These are phyloP conservation scores for Sweltsa coloradensis DNA, from an alignment of 1,140 invertebrate species.

Conservation along the genomic window DNA sequence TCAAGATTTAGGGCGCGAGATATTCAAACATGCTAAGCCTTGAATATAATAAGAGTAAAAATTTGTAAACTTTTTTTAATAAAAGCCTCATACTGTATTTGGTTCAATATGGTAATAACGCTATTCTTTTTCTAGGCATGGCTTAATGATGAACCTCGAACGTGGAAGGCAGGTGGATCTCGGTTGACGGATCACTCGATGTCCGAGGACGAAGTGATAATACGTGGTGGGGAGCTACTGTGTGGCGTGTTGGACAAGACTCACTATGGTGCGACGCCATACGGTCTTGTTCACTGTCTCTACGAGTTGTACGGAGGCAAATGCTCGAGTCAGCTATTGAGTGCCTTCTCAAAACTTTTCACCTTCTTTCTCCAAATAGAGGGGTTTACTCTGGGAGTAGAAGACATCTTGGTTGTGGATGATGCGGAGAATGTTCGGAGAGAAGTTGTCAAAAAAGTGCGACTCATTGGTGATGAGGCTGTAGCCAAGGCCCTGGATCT, in stretches of 20 bases:
- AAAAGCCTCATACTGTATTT: too few species aligned
- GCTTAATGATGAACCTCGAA: conserved; percentile 38
- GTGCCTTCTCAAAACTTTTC: conserved; percentile 84
- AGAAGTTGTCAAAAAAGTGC: conserved; percentile 47
- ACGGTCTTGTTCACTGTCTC: conserved; percentile 84
- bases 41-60: too few species aligned
- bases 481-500: conserved; percentile 54
- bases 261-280: conserved; percentile 90
- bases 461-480: conserved; percentile 40
- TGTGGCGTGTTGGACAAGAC: conserved; percentile 94
- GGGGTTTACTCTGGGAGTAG: conserved; percentile 90
- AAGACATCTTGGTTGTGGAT: conserved; percentile 77
- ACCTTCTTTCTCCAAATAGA: conserved; percentile 78
- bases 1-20: too few species aligned
- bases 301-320: conserved; percentile 90
- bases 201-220: conserved; percentile 85
- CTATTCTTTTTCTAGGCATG: conserved; percentile 43
- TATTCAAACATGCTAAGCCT: too few species aligned
- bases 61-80: too few species aligned
- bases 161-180: conserved; percentile 47
- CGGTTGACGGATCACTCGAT: conserved; percentile 45
- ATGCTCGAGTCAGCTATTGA: conserved; percentile 68
- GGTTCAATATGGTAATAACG: too few species aligned
- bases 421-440: conserved; percentile 58
- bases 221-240: conserved; percentile 78